These are phyloP conservation scores for Umimayanthus kanabou DNA, from an alignment of 92 coral and sea anemone genomes.

Conservation along the genomic window DNA sequence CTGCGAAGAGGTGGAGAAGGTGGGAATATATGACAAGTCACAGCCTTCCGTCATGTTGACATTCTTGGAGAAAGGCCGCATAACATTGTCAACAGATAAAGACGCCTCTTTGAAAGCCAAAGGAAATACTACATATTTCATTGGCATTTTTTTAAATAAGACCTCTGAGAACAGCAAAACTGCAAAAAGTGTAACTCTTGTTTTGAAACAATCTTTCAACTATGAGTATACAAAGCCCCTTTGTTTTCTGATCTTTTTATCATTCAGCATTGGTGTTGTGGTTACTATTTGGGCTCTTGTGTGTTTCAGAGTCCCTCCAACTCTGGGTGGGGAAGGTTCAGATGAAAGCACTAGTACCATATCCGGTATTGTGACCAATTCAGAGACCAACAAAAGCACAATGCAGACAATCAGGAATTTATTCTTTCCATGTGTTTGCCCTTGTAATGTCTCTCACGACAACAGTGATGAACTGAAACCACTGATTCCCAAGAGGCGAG, in stretches of 20 bases:
- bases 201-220: constrained; percentile 59
- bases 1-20: constrained; percentile 49
- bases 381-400: constrained; percentile 10
- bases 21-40: constrained; percentile 1
- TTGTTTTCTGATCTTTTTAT: constrained; percentile 59
- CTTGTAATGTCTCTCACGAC: constrained; percentile 14
- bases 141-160: constrained; percentile 67
- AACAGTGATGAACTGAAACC: constrained; percentile 59
- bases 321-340: constrained; percentile 32
- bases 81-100: constrained; percentile 69
- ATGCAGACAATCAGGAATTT: constrained; percentile 27
- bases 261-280: constrained; percentile 74
- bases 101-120: constrained; percentile 53
- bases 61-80: constrained; percentile 64
- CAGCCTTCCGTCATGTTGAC: constrained; percentile 53
- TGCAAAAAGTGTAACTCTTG: constrained; percentile 55
- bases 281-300: constrained; percentile 85
- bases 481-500: constrained; percentile 48
- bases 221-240: constrained; percentile 71
- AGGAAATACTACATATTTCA: constrained; percentile 52
- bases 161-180: background rate
- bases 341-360: constrained; percentile 16
- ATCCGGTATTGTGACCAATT: background rate
- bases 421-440: constrained; percentile 28
- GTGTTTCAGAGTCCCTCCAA: constrained; percentile 77